Percentiles rank a stretch among this genome's conserved stretches.
These are phyloP conservation scores for Pyrgus malvae DNA, from an alignment of 2,888 invertebrate genomes.

Conservation along the genomic window DNA sequence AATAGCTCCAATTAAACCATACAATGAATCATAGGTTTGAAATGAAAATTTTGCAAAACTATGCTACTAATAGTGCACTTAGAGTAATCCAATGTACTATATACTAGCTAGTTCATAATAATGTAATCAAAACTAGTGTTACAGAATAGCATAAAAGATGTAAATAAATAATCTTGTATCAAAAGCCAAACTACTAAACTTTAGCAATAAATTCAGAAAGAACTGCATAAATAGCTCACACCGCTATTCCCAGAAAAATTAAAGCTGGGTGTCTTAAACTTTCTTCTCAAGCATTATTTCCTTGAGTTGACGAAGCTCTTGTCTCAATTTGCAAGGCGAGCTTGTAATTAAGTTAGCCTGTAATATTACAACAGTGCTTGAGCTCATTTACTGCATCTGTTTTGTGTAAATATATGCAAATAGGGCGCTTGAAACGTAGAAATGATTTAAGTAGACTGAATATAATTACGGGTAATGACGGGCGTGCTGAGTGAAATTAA, in stretches of 20 bases:
- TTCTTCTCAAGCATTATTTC: conserved; percentile 12
- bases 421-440: conserved; percentile 12
- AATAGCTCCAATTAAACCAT: too few species aligned
- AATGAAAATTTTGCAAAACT: too few species aligned
- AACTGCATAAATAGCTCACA: not conserved
- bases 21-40: too few species aligned
- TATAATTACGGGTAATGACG: conserved; percentile 18
- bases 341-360: conserved; percentile 24
- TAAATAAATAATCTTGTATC: too few species aligned
- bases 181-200: too few species aligned
- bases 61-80: too few species aligned
- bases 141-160: too few species aligned
- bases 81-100: too few species aligned
- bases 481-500: conserved; percentile 17
- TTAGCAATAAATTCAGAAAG: not conserved
- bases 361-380: conserved; percentile 26
- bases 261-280: conserved; percentile 12
- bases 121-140: too few species aligned
- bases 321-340: conserved; percentile 26
- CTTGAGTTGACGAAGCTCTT: conserved; percentile 19
- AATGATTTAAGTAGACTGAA: conserved; percentile 19
- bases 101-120: too few species aligned
- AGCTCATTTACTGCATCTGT: conserved; percentile 27
- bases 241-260: conserved; percentile 3
- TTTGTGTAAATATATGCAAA: conserved; percentile 27